These are phyloP conservation scores for Pandemis corylana DNA, from an alignment of 2,888 invertebrate genomes.

Conservation along the genomic window DNA sequence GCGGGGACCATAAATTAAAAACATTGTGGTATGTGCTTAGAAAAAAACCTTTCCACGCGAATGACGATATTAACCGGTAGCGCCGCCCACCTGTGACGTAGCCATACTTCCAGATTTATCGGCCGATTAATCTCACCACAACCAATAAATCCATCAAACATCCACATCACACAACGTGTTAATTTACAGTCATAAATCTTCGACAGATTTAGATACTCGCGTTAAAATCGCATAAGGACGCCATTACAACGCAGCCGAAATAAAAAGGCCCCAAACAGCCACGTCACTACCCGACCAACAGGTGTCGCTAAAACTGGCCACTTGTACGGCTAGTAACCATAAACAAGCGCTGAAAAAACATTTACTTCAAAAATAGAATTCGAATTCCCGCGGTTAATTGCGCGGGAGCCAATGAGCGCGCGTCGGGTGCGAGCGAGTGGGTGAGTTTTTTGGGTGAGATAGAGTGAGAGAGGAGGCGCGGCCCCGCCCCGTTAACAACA, in stretches of 20 bases:
- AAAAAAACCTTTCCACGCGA: constrained; percentile 45
- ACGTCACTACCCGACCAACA: constrained; percentile 54
- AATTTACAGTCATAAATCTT: constrained; percentile 75
- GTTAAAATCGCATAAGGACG: constrained; percentile 53
- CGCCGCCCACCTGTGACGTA: constrained; percentile 68
- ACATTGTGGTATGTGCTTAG: constrained; percentile 15
- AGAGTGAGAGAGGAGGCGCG: constrained; percentile 57
- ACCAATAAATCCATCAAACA: constrained; percentile 78
- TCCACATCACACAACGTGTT: constrained; percentile 71
- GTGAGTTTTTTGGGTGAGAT: constrained; percentile 61
- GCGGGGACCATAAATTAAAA: constrained; percentile 13
- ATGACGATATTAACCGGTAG: constrained; percentile 46
- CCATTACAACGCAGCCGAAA: constrained; percentile 65
- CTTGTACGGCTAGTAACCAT: constrained; percentile 60
- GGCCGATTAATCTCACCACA: constrained; percentile 68
- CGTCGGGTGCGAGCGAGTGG: constrained; percentile 68
- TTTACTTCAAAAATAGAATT: constrained; percentile 83
- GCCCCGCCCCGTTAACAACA: constrained; percentile 87
- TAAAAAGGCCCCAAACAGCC: constrained; percentile 53
- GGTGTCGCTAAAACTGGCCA: constrained; percentile 67
- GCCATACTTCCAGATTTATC: constrained; percentile 59
- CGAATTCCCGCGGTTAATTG: constrained; percentile 84
- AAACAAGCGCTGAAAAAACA: constrained; percentile 80
- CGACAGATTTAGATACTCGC: constrained; percentile 68
- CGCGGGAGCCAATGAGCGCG: constrained; percentile 78